Conservation (phyloP, 2,888 invertebrate species). For the Cenopis cana region DNA sequence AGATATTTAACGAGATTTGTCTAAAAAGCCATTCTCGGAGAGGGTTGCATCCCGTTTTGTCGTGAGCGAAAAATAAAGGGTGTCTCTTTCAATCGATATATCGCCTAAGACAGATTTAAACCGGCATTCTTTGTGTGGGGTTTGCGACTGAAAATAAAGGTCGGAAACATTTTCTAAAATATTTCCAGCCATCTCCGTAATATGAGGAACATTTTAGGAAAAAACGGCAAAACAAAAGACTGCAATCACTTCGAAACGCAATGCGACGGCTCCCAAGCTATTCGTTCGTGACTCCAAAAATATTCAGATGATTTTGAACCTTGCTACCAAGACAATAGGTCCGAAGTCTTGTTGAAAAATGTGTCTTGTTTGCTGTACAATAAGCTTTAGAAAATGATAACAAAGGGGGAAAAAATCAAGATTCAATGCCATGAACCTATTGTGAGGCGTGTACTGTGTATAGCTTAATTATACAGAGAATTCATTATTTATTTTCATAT, state of each 20-base stretch:
- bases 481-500: too few species aligned
- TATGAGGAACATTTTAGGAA: not conserved
- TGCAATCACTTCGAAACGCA: slow-evolving; percentile 2
- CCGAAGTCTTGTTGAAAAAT: not conserved
- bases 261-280: not conserved
- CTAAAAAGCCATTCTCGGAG: too few species aligned
- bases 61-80: too few species aligned
- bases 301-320: not conserved
- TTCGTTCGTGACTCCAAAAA: not conserved
- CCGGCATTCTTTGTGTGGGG: not conserved
- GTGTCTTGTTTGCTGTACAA: slow-evolving; percentile 22
- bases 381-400: slow-evolving; percentile 36
- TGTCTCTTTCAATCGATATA: too few species aligned
- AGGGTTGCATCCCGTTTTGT: too few species aligned
- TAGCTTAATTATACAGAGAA: slow-evolving; percentile 11
- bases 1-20: too few species aligned
- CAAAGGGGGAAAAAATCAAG: slow-evolving; percentile 28
- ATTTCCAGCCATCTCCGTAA: not conserved
- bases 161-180: not conserved
- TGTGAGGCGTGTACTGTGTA: slow-evolving; percentile 18
- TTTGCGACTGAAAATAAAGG: not conserved
- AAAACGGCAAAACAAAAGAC: not conserved
- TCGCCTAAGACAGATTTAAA: not conserved
- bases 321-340: not conserved
- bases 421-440: slow-evolving; percentile 27